Base-by-base conservation (phyloP, 2,113 vertebrate species). In the Chauna torquata region DNA sequence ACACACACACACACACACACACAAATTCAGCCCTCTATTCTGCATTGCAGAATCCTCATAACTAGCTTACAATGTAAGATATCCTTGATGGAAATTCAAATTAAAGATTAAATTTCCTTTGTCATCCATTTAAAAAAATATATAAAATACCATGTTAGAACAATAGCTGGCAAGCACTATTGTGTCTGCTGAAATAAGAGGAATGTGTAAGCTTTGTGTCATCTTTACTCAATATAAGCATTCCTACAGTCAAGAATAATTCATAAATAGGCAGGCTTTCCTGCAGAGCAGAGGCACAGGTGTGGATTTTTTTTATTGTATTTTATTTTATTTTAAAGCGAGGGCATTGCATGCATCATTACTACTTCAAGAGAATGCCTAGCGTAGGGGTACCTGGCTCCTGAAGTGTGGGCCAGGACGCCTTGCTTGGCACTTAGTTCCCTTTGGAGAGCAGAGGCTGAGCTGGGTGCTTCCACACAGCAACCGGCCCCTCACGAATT, bases 401-500 rank as follows among this genome's bases (percentile, higher is more conserved):
- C 24, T 44, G n/a, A 70, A 92, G 18, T 5, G 25, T 57, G 52
- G 88, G 12, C 28, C 59, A 54, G n/a, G 65, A 71, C 24, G 30
- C 17, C 32, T 79, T 38, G 6, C 13, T 82, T 6, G 4, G 17
- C 49, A 55, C 15, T 4, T 27, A n/a, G 44, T 25, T 22, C 57
- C 30, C 20, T 86, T 82, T 6, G 2, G 82, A 64, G 47, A 44
- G 3, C 50, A 38, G 0, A 0, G 42, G 27, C 34, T 85, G 52
- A 94, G 54, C 22, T 44, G 34, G 17, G 11, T 78, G 4, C 20
- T 49, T 54, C 24, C 16, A 66, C 2, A 15, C 45, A 80, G 20
- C 0, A 0, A 57, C 1, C 24, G 59, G 38, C 2, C 19, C 8
- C 25, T 50, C 1, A 0, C 57, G 54, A 77, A 84, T 74, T 84